phyloP scores from a whole-genome alignment of 2,888 invertebrate genomes.

The Drosophila nigricruria region DNA sequence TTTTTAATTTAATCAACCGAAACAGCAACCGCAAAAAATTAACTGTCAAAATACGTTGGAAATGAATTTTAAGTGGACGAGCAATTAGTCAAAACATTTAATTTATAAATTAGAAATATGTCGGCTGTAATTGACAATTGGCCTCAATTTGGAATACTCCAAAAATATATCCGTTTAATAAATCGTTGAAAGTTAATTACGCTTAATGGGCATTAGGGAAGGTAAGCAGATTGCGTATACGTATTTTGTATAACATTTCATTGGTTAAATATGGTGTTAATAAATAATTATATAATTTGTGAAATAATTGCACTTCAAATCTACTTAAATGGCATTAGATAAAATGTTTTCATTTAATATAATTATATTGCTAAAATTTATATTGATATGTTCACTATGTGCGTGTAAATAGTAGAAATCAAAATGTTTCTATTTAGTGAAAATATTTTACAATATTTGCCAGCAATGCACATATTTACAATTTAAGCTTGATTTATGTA shows the following conservation, averaged over 20 bases:
- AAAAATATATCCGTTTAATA: constrained; percentile 19
- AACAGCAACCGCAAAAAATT: constrained; percentile 45
- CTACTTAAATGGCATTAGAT: background rate
- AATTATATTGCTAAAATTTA: background rate
- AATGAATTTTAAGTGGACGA: constrained; percentile 44
- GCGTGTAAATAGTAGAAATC: constrained; percentile 1
- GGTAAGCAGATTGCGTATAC: constrained; percentile 40
- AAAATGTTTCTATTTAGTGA: background rate
- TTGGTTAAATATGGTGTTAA: background rate
- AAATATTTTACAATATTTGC: background rate
- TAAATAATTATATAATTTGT: constrained; percentile 8
- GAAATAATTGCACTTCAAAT: background rate
- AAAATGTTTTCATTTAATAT: constrained; percentile 11
- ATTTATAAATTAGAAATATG: constrained; percentile 32
- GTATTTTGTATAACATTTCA: background rate
- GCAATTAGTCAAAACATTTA: constrained; percentile 61
- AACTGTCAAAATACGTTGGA: constrained; percentile 56
- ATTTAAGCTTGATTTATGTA: constrained; percentile 39
- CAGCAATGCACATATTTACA: constrained; percentile 1
- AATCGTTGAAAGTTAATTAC: constrained; percentile 63
- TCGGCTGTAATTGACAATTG: constrained; percentile 35
- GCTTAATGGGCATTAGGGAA: constrained; percentile 47
- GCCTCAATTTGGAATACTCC: constrained; percentile 2
- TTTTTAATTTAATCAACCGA: constrained; percentile 55
- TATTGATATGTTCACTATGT: background rate